Evolutionary conservation across 2,888 invertebrate genomes (phyloP), one percentile per base, ranked within the genome.

Genomic region (Nephrocerus scutellatus): DNA sequence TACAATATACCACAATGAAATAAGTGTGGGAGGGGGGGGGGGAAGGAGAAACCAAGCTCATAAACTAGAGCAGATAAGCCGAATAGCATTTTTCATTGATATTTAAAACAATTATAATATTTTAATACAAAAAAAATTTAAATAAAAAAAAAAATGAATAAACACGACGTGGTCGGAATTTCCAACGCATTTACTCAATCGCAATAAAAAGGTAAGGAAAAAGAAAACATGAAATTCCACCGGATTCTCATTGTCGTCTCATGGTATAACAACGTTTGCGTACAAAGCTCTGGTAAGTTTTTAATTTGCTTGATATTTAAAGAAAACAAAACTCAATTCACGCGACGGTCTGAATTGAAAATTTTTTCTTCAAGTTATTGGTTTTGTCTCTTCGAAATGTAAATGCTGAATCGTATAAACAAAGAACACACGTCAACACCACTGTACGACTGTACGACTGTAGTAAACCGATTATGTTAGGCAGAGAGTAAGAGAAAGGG

Each of bases 191-290:
- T 10, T 18, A 5, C 6, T 13, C 8, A 30, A 30, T 19, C 12
- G 30, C 13, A 30, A 16, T 43, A 40, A 51, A 59, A 66, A 66
- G 66, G 66, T 66, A 66, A 66, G 66, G 56, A 51, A 52, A 51
- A 45, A 45, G 44, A 40, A 18, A 26, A 51, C 38, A 49, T 37
- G 51, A 57, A 58, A 59, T 61, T 57, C 58, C 54, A 55, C 55
- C 58, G 59, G 63, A 60, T 51, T n/a, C n/a, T n/a, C n/a, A n/a
- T n/a, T n/a, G n/a, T n/a, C n/a, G n/a, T n/a, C 54, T 52, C 53
- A 56, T 54, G 57, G 58, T 63, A 65, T 65, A 66, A 64, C 66
- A 66, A 64, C 61, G 60, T 63, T 63, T 57, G 58, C 53, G 52
- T 57, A 53, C 53, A 47, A 50, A 54, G 56, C 57, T n/a, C n/a